Conservation (phyloP, 2,113 vertebrate genomes). For the Hippocampus barbouri region DNA sequence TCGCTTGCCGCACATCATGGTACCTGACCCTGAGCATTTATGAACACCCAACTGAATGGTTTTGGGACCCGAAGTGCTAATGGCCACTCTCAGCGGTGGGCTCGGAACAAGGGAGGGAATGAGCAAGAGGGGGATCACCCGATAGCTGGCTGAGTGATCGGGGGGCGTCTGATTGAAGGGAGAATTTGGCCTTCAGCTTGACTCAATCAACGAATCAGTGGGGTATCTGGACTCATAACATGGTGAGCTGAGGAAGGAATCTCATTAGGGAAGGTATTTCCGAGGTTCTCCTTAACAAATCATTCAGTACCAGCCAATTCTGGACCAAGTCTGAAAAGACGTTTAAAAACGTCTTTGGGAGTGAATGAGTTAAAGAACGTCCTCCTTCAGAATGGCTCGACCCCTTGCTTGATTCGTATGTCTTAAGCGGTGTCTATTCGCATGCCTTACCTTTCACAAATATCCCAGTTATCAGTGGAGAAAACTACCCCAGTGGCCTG, state of each 20-base stretch:
- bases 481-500: constrained; percentile 38
- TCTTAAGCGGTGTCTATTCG: constrained; percentile 4
- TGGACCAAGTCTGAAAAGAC: too few species aligned
- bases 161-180: constrained; percentile 44
- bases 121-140: constrained; percentile 51
- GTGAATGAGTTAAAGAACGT: constrained; percentile 19
- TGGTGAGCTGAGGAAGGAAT: constrained; percentile 45
- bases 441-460: constrained; percentile 18
- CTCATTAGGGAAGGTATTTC: constrained; percentile 49
- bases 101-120: constrained; percentile 16
- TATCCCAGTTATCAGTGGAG: constrained; percentile 2
- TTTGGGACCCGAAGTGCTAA: constrained; percentile 43
- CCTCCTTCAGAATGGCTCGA: constrained; percentile 46
- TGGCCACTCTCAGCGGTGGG: constrained; percentile 52
- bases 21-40: constrained; percentile 38
- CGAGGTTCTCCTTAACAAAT: not conserved
- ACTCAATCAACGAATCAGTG: constrained; percentile 66
- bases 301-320: too few species aligned
- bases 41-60: constrained; percentile 52
- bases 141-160: constrained; percentile 59
- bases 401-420: not conserved
- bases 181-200: constrained; percentile 63
- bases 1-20: constrained; percentile 16
- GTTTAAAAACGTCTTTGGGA: too few species aligned
- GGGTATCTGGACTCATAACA: constrained; percentile 58